Evolutionary conservation across 2,888 invertebrate species (phyloP).

Genomic region (Perithous albicinctus): DNA sequence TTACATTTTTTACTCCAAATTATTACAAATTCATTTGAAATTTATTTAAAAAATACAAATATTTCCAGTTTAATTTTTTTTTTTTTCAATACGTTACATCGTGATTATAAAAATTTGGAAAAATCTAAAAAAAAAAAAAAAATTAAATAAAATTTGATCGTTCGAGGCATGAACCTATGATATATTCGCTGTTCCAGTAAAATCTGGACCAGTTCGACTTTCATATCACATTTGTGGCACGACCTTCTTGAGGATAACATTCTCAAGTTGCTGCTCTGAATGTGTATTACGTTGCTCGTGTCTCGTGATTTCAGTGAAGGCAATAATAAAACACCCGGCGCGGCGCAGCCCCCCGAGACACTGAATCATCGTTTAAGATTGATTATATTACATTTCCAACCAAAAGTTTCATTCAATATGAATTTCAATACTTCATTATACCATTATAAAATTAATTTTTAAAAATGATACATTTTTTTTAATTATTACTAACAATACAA

Average conservation of each 20-base stretch:
- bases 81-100: too few species aligned
- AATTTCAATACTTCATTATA: too few species aligned
- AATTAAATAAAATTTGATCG: too few species aligned
- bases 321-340: not conserved
- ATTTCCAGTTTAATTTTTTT: too few species aligned
- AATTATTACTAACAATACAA: too few species aligned
- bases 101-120: not conserved
- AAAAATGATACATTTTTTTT: too few species aligned
- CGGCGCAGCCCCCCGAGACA: not conserved
- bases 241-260: not conserved
- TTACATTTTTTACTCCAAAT: too few species aligned
- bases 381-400: too few species aligned
- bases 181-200: not conserved
- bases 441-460: too few species aligned
- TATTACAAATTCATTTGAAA: too few species aligned
- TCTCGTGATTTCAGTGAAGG: constrained; percentile 17
- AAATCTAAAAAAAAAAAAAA: not conserved
- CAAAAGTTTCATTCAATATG: too few species aligned
- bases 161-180: not conserved
- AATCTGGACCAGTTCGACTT: not conserved
- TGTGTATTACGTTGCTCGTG: not conserved
- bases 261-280: not conserved
- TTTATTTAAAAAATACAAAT: too few species aligned
- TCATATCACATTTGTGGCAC: not conserved
- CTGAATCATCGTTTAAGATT: constrained; percentile 37